Conservation (phyloP, 1,140 invertebrate genomes). For the Drosophila burlai region DNA sequence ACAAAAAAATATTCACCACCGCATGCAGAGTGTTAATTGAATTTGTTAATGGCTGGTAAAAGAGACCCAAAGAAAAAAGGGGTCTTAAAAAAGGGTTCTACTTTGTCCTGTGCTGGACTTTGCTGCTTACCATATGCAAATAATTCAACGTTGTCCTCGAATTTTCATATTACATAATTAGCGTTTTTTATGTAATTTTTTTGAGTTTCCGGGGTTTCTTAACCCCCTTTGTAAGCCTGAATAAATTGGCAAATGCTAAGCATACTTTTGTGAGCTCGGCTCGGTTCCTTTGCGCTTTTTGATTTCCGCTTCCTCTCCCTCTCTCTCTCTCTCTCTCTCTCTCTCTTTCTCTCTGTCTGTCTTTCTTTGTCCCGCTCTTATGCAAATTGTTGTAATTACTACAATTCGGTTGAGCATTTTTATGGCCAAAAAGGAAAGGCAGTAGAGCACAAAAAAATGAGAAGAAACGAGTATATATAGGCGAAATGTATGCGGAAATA, state of each 20-base stretch:
- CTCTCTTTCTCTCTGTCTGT: background rate
- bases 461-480: constrained; percentile 20
- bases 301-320: constrained; percentile 67
- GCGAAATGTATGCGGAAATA: constrained; percentile 74
- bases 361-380: constrained; percentile 42
- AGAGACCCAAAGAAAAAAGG: constrained; percentile 19
- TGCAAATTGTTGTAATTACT: constrained; percentile 83
- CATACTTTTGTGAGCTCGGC: constrained; percentile 65
- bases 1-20: constrained; percentile 12
- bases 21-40: constrained; percentile 74
- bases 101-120: constrained; percentile 25
- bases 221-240: constrained; percentile 50
- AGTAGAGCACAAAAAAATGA: constrained; percentile 17
- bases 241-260: constrained; percentile 81
- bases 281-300: constrained; percentile 71
- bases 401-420: constrained; percentile 83
- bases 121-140: constrained; percentile 76
- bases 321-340: constrained; percentile 4
- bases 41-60: constrained; percentile 64
- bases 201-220: constrained; percentile 31
- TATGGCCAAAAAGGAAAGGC: constrained; percentile 63
- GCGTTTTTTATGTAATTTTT: constrained; percentile 36
- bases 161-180: constrained; percentile 84
- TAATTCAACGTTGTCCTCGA: constrained; percentile 72
- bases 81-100: constrained; percentile 52